Evolutionary conservation across 2,113 vertebrate genomes (phyloP).

Genomic region (Trachemys scripta): DNA sequence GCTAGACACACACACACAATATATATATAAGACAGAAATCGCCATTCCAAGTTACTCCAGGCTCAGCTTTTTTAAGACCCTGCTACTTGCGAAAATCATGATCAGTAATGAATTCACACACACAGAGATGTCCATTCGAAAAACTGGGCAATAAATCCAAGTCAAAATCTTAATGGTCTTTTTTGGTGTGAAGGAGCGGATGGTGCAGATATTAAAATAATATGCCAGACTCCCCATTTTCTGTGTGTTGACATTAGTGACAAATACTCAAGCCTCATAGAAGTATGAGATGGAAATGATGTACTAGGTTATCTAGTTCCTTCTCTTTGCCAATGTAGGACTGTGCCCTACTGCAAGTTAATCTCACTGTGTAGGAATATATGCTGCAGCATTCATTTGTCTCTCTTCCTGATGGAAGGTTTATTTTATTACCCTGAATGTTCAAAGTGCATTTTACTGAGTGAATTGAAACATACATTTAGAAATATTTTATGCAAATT

Average conservation of each 20-base stretch:
- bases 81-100: not conserved
- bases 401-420: not conserved
- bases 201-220: not conserved
- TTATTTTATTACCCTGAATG: not conserved
- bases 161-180: not conserved
- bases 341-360: not conserved
- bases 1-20: not conserved
- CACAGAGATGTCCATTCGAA: not conserved
- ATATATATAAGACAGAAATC: not conserved
- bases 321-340: not conserved
- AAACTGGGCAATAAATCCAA: slow-evolving; percentile 11
- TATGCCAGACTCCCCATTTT: not conserved
- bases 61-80: not conserved
- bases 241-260: not conserved
- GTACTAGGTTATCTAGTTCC: not conserved
- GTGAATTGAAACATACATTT: not conserved
- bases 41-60: not conserved
- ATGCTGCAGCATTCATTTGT: not conserved
- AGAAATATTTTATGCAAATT: not conserved
- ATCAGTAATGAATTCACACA: slow-evolving; percentile 5
- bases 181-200: not conserved
- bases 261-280: not conserved
- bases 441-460: not conserved
- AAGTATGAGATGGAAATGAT: not conserved
- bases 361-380: not conserved